A percentile compares a stretch with the other conserved stretches of the same genome.
phyloP scores from a whole-genome alignment of 2,888 invertebrate genomes.

The Alcis repandata region DNA sequence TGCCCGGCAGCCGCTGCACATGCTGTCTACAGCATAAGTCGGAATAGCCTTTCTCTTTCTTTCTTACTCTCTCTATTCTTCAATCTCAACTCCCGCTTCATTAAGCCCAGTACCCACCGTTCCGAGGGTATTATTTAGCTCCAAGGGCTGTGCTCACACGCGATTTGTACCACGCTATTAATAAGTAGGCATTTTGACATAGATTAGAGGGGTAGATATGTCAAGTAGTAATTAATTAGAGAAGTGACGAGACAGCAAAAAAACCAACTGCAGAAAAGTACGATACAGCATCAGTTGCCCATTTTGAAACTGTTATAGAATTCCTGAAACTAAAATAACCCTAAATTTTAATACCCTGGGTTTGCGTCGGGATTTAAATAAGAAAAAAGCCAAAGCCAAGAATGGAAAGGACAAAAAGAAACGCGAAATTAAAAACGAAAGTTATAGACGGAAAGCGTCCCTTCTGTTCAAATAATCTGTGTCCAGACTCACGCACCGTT shows the following conservation, averaged over 20 bases:
- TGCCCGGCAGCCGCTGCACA: too few relatives aligned
- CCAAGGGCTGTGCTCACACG: slow-evolving; percentile 46
- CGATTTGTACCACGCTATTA: slow-evolving; percentile 44
- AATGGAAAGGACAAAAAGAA: not conserved
- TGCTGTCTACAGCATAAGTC: too few relatives aligned
- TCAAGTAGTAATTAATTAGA: not conserved
- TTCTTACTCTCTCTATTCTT: not conserved
- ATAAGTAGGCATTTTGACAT: slow-evolving; percentile 41
- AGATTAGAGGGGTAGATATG: slow-evolving; percentile 16
- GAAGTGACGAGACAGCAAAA: too few relatives aligned
- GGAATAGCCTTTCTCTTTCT: not conserved
- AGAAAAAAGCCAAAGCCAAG: too few relatives aligned
- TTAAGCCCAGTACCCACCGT: slow-evolving; percentile 16
- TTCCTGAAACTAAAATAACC: too few relatives aligned
- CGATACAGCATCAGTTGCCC: too few relatives aligned
- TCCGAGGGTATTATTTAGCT: slow-evolving; percentile 33
- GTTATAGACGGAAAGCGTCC: not conserved
- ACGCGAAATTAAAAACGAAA: not conserved
- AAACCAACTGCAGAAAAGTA: too few relatives aligned
- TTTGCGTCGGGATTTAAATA: too few relatives aligned
- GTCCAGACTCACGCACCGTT: slow-evolving; percentile 55
- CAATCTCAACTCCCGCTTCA: slow-evolving; percentile 16
- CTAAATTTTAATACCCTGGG: too few relatives aligned
- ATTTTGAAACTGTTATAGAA: too few relatives aligned
- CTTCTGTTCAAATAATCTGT: slow-evolving; percentile 39